Evolutionary conservation across 2,113 vertebrate species (phyloP), one percentile per base, ranked within the genome.

Genomic region (Phylloscopus whistleri): DNA sequence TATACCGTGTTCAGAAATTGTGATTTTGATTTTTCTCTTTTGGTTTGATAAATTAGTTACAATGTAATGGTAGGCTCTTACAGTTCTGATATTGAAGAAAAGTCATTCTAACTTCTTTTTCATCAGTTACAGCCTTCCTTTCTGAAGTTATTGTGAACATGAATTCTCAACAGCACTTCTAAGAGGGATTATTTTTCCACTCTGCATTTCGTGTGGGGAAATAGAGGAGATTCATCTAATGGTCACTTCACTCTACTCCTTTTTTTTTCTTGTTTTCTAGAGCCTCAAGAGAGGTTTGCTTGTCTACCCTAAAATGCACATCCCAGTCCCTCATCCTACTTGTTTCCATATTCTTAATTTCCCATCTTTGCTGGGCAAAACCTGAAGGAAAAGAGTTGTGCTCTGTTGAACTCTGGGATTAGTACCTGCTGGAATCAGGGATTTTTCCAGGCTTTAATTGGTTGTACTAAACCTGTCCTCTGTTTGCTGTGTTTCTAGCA

Each of bases 291-390:
- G 79, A 11, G 21, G 7, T 43, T 75, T 75, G 35, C 63, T 76
- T 90, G 44, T 74, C 9, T 93, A 22, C 20, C 56, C 81, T 74
- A 11, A 81, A 88, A 18, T 70, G 33, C 49, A 12, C 60, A 14
- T 64, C 33, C 28, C 26, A 52, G 58, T 67, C 75, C 43, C 31
- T 81, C 46, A 75, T 93, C 43, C 31, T 67, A 48, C 69, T 92
- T 81, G 66, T 69, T 77, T 88, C 56, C 43, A 4, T 51, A 33
- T 77, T 94, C 89, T 46, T 70, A 46, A 75, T 80, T 84, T 90
- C 72, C 63, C 92, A 59, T 96, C 70, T 83, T 93, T 55, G 37
- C 72, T 90, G 74, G 91, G 81, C 43, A 51, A 89, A 96, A 84
- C 74, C 69, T 92, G 82, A 89, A 76, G 68, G 33, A 93, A 73